Percentiles rank a stretch among this genome's conserved stretches.
phyloP scores from a whole-genome alignment of 1,140 invertebrate genomes.

The Ceratitis capitata region DNA sequence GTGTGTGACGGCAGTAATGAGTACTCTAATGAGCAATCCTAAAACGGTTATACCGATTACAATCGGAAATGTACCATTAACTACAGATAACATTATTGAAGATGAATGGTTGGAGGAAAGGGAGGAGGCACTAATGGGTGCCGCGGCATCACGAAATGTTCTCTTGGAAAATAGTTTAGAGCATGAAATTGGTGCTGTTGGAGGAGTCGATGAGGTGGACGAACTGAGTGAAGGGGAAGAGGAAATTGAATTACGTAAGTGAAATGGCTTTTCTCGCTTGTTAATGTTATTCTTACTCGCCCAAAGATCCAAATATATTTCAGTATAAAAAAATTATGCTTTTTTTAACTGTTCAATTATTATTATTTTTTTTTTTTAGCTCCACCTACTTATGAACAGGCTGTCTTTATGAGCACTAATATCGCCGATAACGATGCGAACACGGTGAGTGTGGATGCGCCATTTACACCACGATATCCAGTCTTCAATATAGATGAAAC shows the following conservation, averaged over 20 bases:
- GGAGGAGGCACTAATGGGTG: slow-evolving; percentile 43
- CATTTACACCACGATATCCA: slow-evolving; percentile 59
- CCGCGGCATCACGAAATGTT: slow-evolving; percentile 55
- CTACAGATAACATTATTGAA: slow-evolving; percentile 28
- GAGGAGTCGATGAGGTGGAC: slow-evolving; percentile 50
- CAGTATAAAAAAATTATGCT: neutral
- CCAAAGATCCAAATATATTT: neutral
- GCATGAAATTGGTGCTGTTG: slow-evolving; percentile 44
- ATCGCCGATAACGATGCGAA: slow-evolving; percentile 60
- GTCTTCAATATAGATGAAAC: slow-evolving; percentile 58
- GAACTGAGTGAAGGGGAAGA: slow-evolving; percentile 51
- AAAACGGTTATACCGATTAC: slow-evolving; percentile 55
- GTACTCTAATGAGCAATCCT: slow-evolving; percentile 58
- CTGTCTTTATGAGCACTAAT: slow-evolving; percentile 61
- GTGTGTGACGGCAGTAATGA: slow-evolving; percentile 57
- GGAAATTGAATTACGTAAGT: slow-evolving; percentile 55
- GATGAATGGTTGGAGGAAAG: slow-evolving; percentile 43
- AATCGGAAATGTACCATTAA: slow-evolving; percentile 58
- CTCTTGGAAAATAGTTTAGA: slow-evolving; percentile 41
- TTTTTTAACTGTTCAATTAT: neutral
- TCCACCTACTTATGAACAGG: slow-evolving; percentile 60
- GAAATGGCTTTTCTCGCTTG: neutral
- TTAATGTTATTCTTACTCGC: too few relatives aligned
- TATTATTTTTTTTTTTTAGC: slow-evolving; percentile 45
- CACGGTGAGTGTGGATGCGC: slow-evolving; percentile 53